Evolutionary conservation across 2,888 invertebrate species (phyloP).

Genomic region (Oligia strigilis): DNA sequence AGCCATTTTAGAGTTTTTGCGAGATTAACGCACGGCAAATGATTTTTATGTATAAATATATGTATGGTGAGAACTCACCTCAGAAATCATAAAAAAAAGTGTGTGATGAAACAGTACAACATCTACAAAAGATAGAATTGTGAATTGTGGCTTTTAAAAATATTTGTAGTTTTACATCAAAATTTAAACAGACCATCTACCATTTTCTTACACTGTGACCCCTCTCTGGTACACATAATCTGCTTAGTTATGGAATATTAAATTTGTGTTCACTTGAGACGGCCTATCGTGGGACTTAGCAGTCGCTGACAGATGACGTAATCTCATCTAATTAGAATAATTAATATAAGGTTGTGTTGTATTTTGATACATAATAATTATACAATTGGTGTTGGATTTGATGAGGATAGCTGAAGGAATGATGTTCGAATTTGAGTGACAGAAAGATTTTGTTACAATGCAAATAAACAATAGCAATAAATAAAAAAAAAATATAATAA

Average conservation of each 20-base stretch:
- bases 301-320: conserved; percentile 67
- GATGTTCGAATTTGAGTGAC: neutral
- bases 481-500: too few species aligned
- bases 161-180: neutral
- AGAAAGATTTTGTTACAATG: neutral
- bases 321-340: conserved; percentile 66
- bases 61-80: too few species aligned
- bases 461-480: neutral
- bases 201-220: conserved; percentile 56
- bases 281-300: conserved; percentile 61
- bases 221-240: conserved; percentile 68
- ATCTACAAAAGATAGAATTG: too few species aligned
- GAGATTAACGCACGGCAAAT: too few species aligned
- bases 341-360: conserved; percentile 49
- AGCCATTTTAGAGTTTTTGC: too few species aligned
- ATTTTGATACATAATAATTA: conserved; percentile 26
- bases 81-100: too few species aligned
- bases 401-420: conserved; percentile 29
- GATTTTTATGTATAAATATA: too few species aligned
- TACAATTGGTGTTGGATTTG: conserved; percentile 43
- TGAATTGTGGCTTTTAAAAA: too few species aligned
- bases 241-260: conserved; percentile 79
- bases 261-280: conserved; percentile 72
- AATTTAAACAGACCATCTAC: neutral
- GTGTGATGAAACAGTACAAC: too few species aligned